A percentile compares a stretch with the other conserved stretches of the same genome.
These are phyloP conservation scores for Chymomyza caudatula DNA, from an alignment of 2,888 invertebrate species.

Conservation along the genomic window DNA sequence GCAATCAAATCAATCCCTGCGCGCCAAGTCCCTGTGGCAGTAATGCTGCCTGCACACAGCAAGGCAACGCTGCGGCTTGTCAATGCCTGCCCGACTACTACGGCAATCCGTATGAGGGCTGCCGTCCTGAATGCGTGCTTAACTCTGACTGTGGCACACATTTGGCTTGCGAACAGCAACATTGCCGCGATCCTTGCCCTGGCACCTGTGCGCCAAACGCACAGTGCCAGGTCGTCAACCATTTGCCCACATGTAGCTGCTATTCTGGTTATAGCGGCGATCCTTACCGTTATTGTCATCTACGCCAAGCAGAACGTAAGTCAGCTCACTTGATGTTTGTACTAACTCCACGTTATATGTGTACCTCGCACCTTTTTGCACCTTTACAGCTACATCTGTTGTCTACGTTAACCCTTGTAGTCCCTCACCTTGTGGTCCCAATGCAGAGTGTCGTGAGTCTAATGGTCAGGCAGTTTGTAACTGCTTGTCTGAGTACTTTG, in stretches of 20 bases:
- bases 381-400: constrained; percentile 26
- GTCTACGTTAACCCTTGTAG: constrained; percentile 82
- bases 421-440: constrained; percentile 87
- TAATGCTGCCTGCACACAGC: constrained; percentile 80
- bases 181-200: constrained; percentile 86
- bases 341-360: constrained; percentile 44
- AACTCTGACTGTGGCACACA: constrained; percentile 85
- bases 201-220: constrained; percentile 88
- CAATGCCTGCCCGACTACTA: constrained; percentile 83
- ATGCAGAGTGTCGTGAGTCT: constrained; percentile 84
- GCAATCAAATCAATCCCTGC: constrained; percentile 80
- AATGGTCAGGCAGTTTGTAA: constrained; percentile 82
- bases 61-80: constrained; percentile 80
- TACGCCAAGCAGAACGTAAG: constrained; percentile 73
- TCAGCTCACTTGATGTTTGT: constrained; percentile 22
- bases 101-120: constrained; percentile 85
- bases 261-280: constrained; percentile 82
- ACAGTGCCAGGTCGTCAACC: constrained; percentile 86
- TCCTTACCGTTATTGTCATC: constrained; percentile 82
- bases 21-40: constrained; percentile 84
- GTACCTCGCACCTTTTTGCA: constrained; percentile 38
- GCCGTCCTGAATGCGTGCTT: constrained; percentile 85
- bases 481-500: constrained; percentile 81
- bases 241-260: constrained; percentile 88
- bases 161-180: constrained; percentile 84